A percentile compares a stretch with the other conserved stretches of the same genome.
phyloP scores from a whole-genome alignment of 2,888 invertebrate genomes.

The Tachina lurida region DNA sequence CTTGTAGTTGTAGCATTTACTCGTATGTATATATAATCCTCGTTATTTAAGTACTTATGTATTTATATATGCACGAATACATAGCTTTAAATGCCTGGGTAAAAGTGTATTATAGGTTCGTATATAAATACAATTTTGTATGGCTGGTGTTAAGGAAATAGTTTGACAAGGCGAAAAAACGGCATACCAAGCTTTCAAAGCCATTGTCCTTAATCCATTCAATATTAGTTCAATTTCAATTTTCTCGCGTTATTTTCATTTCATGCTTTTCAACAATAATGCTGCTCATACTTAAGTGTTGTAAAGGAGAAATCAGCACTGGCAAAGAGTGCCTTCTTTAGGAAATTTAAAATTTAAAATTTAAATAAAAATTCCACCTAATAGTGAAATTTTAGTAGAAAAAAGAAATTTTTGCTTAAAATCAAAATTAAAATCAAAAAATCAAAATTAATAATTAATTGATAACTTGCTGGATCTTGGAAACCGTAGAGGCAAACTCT shows the following conservation, averaged over 20 bases:
- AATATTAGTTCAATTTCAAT: constrained; percentile 73
- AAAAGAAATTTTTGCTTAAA: too few relatives aligned
- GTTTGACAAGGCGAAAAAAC: constrained; percentile 25
- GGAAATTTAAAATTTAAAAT: too few relatives aligned
- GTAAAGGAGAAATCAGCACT: not conserved
- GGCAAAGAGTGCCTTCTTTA: not conserved
- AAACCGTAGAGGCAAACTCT: too few relatives aligned
- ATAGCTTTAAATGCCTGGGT: not conserved
- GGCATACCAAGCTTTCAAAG: constrained; percentile 35
- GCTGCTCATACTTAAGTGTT: constrained; percentile 10
- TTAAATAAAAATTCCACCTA: too few relatives aligned
- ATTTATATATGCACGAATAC: not conserved
- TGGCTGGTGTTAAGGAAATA: constrained; percentile 17
- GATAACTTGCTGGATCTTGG: too few relatives aligned
- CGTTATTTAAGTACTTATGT: not conserved
- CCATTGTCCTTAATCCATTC: constrained; percentile 63
- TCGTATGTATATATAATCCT: not conserved
- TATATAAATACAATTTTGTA: not conserved
- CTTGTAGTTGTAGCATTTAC: constrained; percentile 3
- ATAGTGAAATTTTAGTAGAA: too few relatives aligned
- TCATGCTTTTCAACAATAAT: constrained; percentile 3
- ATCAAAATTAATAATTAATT: too few relatives aligned
- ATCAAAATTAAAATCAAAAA: too few relatives aligned
- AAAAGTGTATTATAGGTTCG: not conserved
- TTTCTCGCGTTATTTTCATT: constrained; percentile 61